A percentile compares a stretch with the other conserved stretches of the same genome.
Conservation (phyloP, 1,140 invertebrate genomes). For the Drosophila saltans region DNA sequence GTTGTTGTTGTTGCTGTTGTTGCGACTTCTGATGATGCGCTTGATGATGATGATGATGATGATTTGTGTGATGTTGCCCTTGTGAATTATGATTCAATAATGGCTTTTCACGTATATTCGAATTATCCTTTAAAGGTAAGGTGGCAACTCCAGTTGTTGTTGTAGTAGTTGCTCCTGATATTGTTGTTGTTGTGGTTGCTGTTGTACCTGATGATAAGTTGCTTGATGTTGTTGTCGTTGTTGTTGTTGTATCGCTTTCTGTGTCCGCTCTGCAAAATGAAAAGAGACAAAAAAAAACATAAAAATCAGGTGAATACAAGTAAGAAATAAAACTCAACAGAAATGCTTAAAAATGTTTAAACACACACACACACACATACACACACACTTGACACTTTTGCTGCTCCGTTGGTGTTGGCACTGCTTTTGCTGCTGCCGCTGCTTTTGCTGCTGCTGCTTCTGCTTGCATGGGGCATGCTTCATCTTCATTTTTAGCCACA, state of each 20-base stretch:
- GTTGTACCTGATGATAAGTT: slow-evolving; percentile 23
- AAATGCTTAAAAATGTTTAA: slow-evolving; percentile 5
- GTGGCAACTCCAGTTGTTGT: slow-evolving; percentile 32
- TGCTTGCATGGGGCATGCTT: slow-evolving; percentile 36
- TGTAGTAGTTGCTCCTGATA: slow-evolving; percentile 20
- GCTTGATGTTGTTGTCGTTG: slow-evolving; percentile 31
- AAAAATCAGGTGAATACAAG: slow-evolving; percentile 11
- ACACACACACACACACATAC: slow-evolving; percentile 33
- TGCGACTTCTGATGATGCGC: slow-evolving; percentile 49
- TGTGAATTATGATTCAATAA: slow-evolving; percentile 33
- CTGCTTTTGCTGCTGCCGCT: neutral
- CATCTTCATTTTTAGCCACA: slow-evolving; percentile 29
- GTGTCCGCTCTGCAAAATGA: slow-evolving; percentile 65
- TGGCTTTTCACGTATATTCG: slow-evolving; percentile 69
- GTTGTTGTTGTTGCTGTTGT: slow-evolving; percentile 40
- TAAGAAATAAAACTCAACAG: slow-evolving; percentile 10
- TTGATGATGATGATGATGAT: slow-evolving; percentile 35
- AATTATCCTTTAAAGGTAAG: slow-evolving; percentile 77
- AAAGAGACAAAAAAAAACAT: slow-evolving; percentile 4
- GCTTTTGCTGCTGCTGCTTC: neutral
- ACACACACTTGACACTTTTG: slow-evolving; percentile 53
- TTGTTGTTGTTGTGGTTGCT: slow-evolving; percentile 13
- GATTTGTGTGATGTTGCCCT: slow-evolving; percentile 25
- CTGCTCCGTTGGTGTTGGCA: neutral
- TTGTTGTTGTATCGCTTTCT: slow-evolving; percentile 61